These are phyloP conservation scores for Anas bernieri DNA, from an alignment of 2,797 vertebrate genomes.

Conservation along the genomic window DNA sequence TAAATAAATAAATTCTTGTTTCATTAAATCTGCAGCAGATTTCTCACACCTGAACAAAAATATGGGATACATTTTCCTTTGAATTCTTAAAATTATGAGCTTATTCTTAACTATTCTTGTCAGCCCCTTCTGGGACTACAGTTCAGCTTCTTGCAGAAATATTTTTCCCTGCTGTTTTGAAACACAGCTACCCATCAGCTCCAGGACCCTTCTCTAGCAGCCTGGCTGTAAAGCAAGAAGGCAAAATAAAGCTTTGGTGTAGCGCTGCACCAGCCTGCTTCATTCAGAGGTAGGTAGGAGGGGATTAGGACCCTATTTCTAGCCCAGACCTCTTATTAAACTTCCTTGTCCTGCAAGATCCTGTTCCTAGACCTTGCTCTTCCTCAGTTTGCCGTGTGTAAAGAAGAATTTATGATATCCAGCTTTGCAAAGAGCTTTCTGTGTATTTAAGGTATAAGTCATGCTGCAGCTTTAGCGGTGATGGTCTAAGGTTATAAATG, in stretches of 20 bases:
- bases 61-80: background rate
- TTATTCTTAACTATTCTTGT: background rate
- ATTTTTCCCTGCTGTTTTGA: background rate
- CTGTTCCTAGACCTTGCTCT: background rate
- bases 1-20: background rate
- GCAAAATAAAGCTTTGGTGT: background rate
- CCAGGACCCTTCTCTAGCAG: background rate
- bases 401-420: slow-evolving; percentile 42
- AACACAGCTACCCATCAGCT: background rate
- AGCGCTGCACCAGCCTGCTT: background rate
- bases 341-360: background rate
- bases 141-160: background rate
- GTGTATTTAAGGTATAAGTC: slow-evolving; percentile 38
- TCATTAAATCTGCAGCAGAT: background rate
- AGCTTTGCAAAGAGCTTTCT: slow-evolving; percentile 30
- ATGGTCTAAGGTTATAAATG: slow-evolving; percentile 64
- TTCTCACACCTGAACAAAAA: slow-evolving; percentile 33
- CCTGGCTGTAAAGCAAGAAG: background rate
- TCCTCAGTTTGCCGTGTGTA: slow-evolving; percentile 20
- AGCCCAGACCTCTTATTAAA: slow-evolving; percentile 12
- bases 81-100: background rate
- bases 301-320: background rate
- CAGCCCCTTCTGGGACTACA: background rate
- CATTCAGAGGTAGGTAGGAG: background rate
- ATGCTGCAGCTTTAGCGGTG: background rate